A percentile compares a stretch with the other conserved stretches of the same genome.
Evolutionary conservation across 2,113 vertebrate genomes (phyloP).

Genomic region (Limnothrissa miodon): DNA sequence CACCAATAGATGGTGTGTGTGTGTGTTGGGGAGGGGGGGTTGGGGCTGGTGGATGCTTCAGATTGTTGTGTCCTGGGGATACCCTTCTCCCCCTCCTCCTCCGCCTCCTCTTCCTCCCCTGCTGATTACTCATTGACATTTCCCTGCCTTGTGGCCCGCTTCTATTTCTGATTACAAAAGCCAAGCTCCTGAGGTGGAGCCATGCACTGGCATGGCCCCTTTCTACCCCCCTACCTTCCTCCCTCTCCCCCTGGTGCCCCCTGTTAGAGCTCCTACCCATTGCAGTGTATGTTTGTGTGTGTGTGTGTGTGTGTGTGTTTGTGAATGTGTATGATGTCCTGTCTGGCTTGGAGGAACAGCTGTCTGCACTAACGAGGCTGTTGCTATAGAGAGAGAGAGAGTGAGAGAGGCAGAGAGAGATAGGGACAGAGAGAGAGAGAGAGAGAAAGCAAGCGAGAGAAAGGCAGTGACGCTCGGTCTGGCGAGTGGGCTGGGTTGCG

Average conservation of each 20-base stretch:
- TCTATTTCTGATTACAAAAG: slow-evolving; percentile 62
- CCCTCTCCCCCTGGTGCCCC: slow-evolving; percentile 6
- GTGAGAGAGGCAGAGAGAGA: slow-evolving; percentile 40
- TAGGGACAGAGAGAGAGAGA: slow-evolving; percentile 34
- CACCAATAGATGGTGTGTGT: neutral
- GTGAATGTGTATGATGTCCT: slow-evolving; percentile 15
- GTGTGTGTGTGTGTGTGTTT: slow-evolving; percentile 40
- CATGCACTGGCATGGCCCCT: slow-evolving; percentile 48
- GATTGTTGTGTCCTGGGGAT: slow-evolving; percentile 50
- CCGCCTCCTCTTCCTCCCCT: slow-evolving; percentile 54
- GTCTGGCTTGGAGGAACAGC: slow-evolving; percentile 74
- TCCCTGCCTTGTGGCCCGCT: slow-evolving; percentile 57
- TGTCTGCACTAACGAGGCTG: slow-evolving; percentile 71
- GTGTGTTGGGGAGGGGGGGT: slow-evolving; percentile 39
- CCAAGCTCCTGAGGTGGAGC: slow-evolving; percentile 47
- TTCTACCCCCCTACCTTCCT: neutral
- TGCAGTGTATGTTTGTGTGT: slow-evolving; percentile 15
- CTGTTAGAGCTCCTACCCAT: slow-evolving; percentile 50
- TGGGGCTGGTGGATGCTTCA: slow-evolving; percentile 42
- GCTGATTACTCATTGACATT: slow-evolving; percentile 65
- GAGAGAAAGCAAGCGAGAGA: neutral
- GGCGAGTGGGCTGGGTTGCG: slow-evolving; percentile 33
- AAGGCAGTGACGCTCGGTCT: slow-evolving; percentile 47
- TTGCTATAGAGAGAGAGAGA: slow-evolving; percentile 38
- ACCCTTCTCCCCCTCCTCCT: slow-evolving; percentile 52